Evolutionary conservation across 1,140 invertebrate species (phyloP), one percentile per base, ranked within the genome.

Genomic region (Proctacanthus coquilletti): DNA sequence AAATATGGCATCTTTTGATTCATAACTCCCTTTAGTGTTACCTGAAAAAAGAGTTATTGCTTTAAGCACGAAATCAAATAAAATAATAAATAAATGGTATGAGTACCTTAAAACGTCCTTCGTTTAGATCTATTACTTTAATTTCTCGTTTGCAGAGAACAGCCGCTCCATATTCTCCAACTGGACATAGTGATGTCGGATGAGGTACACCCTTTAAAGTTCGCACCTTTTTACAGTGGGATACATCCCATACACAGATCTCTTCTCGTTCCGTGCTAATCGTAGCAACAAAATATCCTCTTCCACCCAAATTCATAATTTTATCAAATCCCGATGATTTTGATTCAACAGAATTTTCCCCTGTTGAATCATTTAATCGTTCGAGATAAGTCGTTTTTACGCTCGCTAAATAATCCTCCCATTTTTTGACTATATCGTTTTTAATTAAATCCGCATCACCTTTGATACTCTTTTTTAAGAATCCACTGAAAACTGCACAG

Each of bases 1-100:
- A 79, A 89, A 56, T 75, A 87, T 21, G 85, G 82, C 84, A 88
- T 86, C 62, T 87, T 86, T 52, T 88, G 83, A 65, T 88, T 88
- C 81, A 91, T 87, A 3, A 88, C 83, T 21, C 84, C 76, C 52
- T 86, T 84, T 8, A 89, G 56, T 41, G 84, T 58, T 5, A 58
- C 57, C 57, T 60, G 32, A 2, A 31, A 30, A 10, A n/a, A n/a
- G n/a, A n/a, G n/a, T n/a, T n/a, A 5, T 4, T n/a, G n/a, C n/a
- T n/a, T n/a, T n/a, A n/a, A n/a, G n/a, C n/a, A n/a, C n/a, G n/a
- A n/a, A n/a, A n/a, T n/a, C n/a, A n/a, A n/a, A n/a, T n/a, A n/a
- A n/a, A n/a, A n/a, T n/a, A n/a, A n/a, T n/a, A n/a, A n/a, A n/a
- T n/a, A n/a, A n/a, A n/a, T n/a, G n/a, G n/a, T n/a, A n/a, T n/a